phyloP scores from a whole-genome alignment of 1,140 invertebrate species.

The Manduca sexta region DNA sequence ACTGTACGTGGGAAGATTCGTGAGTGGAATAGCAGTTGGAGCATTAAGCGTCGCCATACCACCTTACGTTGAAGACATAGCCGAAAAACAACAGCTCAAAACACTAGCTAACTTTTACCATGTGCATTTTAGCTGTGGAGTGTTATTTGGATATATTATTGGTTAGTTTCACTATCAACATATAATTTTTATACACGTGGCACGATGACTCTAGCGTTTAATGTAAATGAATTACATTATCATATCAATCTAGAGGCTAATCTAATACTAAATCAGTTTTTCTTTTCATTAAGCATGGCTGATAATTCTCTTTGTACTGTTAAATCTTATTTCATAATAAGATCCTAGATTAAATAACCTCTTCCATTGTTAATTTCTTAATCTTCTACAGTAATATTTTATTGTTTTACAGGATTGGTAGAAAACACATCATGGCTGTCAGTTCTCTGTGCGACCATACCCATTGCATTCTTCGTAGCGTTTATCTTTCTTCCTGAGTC shows the following conservation, averaged over 20 bases:
- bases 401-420: conserved; percentile 73
- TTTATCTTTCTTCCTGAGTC: conserved; percentile 88
- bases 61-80: conserved; percentile 79
- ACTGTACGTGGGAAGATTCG: conserved; percentile 76
- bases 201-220: too few relatives aligned
- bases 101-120: conserved; percentile 80
- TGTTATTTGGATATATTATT: conserved; percentile 77
- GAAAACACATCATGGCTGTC: conserved; percentile 76
- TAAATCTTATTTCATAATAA: too few relatives aligned
- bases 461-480: conserved; percentile 77
- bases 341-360: too few relatives aligned
- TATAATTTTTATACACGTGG: neutral
- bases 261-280: too few relatives aligned
- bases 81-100: conserved; percentile 76
- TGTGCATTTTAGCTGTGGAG: conserved; percentile 78
- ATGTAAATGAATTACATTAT: too few relatives aligned
- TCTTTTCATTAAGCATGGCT: too few relatives aligned
- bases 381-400: neutral
- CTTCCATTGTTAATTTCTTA: too few relatives aligned
- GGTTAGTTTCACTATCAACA: conserved; percentile 53
- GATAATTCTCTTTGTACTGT: too few relatives aligned
- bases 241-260: too few relatives aligned
- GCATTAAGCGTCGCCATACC: conserved; percentile 78
- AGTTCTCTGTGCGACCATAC: conserved; percentile 78
- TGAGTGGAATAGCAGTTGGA: conserved; percentile 78